Evolutionary conservation across 2,888 invertebrate species (phyloP).

Genomic region (Dermolepida albohirtum): DNA sequence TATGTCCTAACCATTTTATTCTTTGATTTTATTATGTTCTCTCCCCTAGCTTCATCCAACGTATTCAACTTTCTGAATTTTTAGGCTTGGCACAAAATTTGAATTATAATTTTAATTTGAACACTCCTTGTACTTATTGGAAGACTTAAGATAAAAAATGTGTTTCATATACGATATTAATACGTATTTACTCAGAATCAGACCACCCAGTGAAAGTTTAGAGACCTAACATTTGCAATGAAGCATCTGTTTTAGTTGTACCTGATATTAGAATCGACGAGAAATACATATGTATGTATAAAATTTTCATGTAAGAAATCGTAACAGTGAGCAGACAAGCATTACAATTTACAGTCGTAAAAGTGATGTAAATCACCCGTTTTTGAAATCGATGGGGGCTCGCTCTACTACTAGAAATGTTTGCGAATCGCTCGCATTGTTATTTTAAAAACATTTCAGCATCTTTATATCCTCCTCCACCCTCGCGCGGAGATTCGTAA

Average conservation of each 20-base stretch:
- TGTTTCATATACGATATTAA: too few species aligned
- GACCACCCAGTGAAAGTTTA: too few species aligned
- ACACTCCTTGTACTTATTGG: too few species aligned
- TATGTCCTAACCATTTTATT: too few species aligned
- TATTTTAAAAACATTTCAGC: constrained; percentile 53
- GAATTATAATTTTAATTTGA: too few species aligned
- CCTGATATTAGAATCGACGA: constrained; percentile 44
- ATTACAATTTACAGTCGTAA: constrained; percentile 47
- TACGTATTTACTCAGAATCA: too few species aligned
- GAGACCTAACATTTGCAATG: constrained; percentile 18
- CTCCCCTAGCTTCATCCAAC: too few species aligned
- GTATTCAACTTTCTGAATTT: too few species aligned
- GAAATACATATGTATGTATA: not conserved
- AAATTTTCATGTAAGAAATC: constrained; percentile 8
- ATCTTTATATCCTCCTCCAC: constrained; percentile 11
- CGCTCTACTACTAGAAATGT: constrained; percentile 35
- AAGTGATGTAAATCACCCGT: constrained; percentile 50
- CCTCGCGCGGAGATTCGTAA: constrained; percentile 7
- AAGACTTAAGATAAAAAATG: too few species aligned
- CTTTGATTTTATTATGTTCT: too few species aligned
- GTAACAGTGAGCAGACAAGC: constrained; percentile 20
- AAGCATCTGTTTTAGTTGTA: constrained; percentile 45
- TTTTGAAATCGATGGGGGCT: constrained; percentile 43
- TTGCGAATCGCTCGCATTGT: constrained; percentile 52
- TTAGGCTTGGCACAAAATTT: too few species aligned